Evolutionary conservation across 2,797 vertebrate genomes (phyloP).

Genomic region (Hephaestus fuliginosus): DNA sequence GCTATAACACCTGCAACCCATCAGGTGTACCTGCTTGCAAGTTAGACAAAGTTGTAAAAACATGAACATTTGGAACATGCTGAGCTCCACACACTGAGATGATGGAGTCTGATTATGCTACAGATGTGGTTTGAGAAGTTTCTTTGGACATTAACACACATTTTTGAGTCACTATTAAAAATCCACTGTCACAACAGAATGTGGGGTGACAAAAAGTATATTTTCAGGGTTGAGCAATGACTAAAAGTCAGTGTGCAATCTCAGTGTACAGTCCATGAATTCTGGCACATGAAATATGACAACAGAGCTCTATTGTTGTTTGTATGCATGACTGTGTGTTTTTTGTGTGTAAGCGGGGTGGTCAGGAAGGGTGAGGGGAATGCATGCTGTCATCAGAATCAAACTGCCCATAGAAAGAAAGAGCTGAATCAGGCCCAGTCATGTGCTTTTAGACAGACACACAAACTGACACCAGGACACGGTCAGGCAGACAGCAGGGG

Average conservation of each 20-base stretch:
- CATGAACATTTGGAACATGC: background rate
- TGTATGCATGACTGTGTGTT: constrained; percentile 53
- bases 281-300: constrained; percentile 34
- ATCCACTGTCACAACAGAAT: background rate
- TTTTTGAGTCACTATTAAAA: background rate
- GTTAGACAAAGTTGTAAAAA: background rate
- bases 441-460: constrained; percentile 73
- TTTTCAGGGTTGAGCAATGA: constrained; percentile 5
- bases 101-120: background rate
- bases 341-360: constrained; percentile 53
- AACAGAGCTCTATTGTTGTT: constrained; percentile 16
- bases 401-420: constrained; percentile 81
- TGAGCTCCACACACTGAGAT: background rate
- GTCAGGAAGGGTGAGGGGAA: constrained; percentile 76
- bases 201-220: background rate
- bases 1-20: background rate
- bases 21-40: background rate
- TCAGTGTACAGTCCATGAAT: constrained; percentile 3
- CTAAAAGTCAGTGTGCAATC: background rate
- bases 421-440: constrained; percentile 85
- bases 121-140: background rate
- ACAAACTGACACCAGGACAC: constrained; percentile 60
- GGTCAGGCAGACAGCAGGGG: constrained; percentile 35
- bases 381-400: constrained; percentile 87
- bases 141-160: background rate